phyloP scores from a whole-genome alignment of 2,113 vertebrate species.

The Circaetus cinerascens region DNA sequence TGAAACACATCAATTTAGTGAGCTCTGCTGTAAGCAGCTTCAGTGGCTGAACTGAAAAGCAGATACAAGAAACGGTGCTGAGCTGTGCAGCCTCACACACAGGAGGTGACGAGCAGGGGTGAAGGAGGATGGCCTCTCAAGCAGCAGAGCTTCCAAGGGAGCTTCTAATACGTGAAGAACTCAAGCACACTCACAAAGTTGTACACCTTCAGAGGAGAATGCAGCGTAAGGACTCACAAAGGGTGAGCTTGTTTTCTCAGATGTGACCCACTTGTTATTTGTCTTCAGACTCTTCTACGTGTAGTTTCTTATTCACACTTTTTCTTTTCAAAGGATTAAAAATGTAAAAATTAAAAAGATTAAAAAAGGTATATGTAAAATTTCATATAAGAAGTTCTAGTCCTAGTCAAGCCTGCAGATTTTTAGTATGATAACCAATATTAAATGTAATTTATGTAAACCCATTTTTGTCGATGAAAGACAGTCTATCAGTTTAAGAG shows the following conservation, averaged over 20 bases:
- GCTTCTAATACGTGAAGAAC: background rate
- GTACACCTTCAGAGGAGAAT: background rate
- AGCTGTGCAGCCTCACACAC: background rate
- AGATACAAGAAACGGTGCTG: background rate
- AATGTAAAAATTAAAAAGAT: background rate
- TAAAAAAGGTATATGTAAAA: background rate
- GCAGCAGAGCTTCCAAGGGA: background rate
- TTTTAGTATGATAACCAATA: background rate
- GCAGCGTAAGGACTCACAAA: background rate
- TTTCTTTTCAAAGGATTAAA: background rate
- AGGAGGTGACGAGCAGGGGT: background rate
- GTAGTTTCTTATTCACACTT: background rate
- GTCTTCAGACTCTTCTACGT: background rate
- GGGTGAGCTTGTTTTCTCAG: background rate
- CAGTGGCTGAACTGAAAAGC: background rate
- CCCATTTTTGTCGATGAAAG: background rate
- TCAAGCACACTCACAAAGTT: accelerated
- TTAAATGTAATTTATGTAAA: background rate
- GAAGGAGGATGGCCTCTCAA: background rate
- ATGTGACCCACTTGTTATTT: background rate
- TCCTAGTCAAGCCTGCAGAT: background rate
- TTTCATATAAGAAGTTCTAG: background rate
- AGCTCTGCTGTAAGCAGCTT: background rate
- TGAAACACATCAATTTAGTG: background rate
- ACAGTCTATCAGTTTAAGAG: background rate